A percentile compares a stretch with the other conserved stretches of the same genome.
Conservation (phyloP, 2,113 vertebrate genomes). For the Mustela nigripes region DNA sequence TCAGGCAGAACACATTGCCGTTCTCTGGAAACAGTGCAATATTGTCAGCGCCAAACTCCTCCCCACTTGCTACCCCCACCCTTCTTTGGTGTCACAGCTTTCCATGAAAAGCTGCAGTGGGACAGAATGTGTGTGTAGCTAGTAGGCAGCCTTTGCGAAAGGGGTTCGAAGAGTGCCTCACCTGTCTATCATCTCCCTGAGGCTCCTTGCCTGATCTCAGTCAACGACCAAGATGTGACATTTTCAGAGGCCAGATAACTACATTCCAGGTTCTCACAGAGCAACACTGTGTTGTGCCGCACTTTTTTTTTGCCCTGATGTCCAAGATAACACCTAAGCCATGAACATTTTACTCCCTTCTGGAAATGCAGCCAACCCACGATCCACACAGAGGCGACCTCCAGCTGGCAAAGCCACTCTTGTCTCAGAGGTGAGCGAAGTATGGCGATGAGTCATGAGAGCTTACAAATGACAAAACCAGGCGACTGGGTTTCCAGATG, state of each 20-base stretch:
- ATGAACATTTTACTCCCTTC: constrained; percentile 47
- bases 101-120: constrained; percentile 74
- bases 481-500: constrained; percentile 47
- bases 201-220: constrained; percentile 75
- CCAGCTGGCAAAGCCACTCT: constrained; percentile 65
- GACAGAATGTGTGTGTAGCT: constrained; percentile 41
- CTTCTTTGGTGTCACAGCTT: constrained; percentile 48
- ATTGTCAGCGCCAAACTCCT: neutral
- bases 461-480: constrained; percentile 73
- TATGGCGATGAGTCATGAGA: constrained; percentile 28
- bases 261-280: constrained; percentile 58
- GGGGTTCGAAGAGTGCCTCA: constrained; percentile 56
- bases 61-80: neutral
- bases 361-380: constrained; percentile 68
- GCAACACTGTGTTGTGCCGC: constrained; percentile 52
- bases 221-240: constrained; percentile 55
- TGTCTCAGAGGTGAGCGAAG: constrained; percentile 56
- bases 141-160: constrained; percentile 64
- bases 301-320: constrained; percentile 34
- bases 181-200: constrained; percentile 68
- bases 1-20: constrained; percentile 55
- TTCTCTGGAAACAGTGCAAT: constrained; percentile 66
- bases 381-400: constrained; percentile 65
- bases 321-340: constrained; percentile 63
- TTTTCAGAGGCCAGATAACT: constrained; percentile 76